Evolutionary conservation across 2,797 vertebrate genomes (phyloP), one percentile per base, ranked within the genome.

Genomic region (Sebastes reedi): DNA sequence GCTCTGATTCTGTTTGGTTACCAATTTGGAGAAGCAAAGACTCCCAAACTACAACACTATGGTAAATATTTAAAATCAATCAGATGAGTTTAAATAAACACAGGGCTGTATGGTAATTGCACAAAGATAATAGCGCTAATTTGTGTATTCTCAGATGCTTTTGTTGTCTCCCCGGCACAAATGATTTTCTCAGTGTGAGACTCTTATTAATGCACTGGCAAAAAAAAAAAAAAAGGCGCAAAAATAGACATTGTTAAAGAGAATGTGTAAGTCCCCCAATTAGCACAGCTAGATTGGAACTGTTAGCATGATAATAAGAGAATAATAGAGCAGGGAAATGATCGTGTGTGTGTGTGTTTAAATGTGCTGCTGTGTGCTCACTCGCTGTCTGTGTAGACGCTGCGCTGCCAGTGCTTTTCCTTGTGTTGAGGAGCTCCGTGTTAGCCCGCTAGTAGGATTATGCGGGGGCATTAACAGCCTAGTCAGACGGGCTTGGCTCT

Each of bases 181-280:
- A 94, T 94, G 77, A 95, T 95, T 95, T 94, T 90, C 94, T 91
- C 94, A 91, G 93, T 94, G 91, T 93, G 91, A 95, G 90, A 92
- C 89, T 91, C 83, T 89, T 93, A 94, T 95, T 95, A 94, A 94
- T 92, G 91, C 89, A 75, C 81, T 83, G 86, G 84, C 79, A 91
- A 88, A 93, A 91, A 86, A 85, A 68, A 88, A 68, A 91, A 70
- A 84, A 83, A 83, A 69, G 24, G 30, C 81, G 82, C 78, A 78
- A 90, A 95, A 94, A 94, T 92, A 94, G 92, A 95, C 92, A 93
- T 94, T 93, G 93, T 93, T 94, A 92, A 94, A 93, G 92, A 92
- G 88, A 94, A 94, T 93, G 88, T 88, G 90, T 87, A 92, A 95
- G 89, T 92, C 88, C 77, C 81, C 93, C 94, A 96, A 96, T 96